Conservation (phyloP, 1,140 invertebrate species). For the Eciton burchellii region DNA sequence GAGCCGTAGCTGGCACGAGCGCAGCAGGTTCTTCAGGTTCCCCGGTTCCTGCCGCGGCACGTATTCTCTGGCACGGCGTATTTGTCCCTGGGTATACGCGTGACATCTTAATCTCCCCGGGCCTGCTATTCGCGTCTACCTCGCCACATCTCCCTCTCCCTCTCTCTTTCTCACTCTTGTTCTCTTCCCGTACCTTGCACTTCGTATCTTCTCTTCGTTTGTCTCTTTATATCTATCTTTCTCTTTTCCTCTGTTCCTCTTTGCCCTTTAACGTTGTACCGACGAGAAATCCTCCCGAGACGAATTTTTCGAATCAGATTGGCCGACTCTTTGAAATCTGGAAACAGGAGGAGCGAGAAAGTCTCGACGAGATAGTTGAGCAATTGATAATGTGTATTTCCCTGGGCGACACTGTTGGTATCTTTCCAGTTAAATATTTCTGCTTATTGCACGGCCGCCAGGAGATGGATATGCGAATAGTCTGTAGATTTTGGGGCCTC, state of each 20-base stretch:
- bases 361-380: background rate
- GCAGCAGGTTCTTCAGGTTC: constrained; percentile 60
- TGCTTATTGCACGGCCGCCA: background rate
- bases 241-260: background rate
- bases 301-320: constrained; percentile 23
- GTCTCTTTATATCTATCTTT: background rate
- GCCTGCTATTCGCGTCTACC: constrained; percentile 53
- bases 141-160: constrained; percentile 14
- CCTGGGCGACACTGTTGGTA: background rate
- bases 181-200: no score
- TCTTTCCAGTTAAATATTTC: background rate
- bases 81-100: constrained; percentile 72
- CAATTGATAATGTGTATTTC: background rate
- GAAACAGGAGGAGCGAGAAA: background rate
- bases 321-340: background rate
- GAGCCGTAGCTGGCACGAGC: constrained; percentile 63
- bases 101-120: constrained; percentile 79
- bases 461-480: background rate
- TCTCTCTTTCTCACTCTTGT: background rate
- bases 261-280: constrained; percentile 15
- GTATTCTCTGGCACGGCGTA: constrained; percentile 61
- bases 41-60: constrained; percentile 45
- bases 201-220: background rate
- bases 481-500: background rate
- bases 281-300: constrained; percentile 10